These are phyloP conservation scores for Tetragonula carbonaria DNA, from an alignment of 2,888 invertebrate genomes.

Conservation along the genomic window DNA sequence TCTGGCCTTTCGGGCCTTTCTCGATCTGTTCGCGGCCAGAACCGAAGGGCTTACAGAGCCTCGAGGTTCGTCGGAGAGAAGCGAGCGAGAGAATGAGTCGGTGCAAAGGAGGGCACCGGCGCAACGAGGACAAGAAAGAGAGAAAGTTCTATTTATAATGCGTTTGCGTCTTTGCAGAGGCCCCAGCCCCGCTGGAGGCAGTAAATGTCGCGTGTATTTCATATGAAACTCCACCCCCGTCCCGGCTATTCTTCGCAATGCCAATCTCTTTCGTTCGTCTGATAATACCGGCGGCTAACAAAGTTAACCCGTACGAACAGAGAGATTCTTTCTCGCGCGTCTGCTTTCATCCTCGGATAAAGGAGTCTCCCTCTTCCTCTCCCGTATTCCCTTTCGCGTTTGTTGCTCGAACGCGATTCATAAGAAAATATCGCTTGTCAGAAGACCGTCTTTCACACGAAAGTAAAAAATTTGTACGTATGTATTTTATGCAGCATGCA, in stretches of 20 bases:
- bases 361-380: neutral
- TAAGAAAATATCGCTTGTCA: too few relatives aligned
- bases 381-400: neutral
- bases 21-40: constrained; percentile 37
- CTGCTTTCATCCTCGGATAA: neutral
- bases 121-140: constrained; percentile 26
- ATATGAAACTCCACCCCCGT: constrained; percentile 83
- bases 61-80: constrained; percentile 17
- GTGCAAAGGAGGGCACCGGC: neutral
- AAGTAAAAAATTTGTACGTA: neutral
- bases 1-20: constrained; percentile 33
- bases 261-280: constrained; percentile 80
- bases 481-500: too few relatives aligned
- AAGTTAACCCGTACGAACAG: constrained; percentile 68
- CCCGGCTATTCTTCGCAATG: constrained; percentile 77
- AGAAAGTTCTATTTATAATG: constrained; percentile 82
- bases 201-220: constrained; percentile 84
- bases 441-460: neutral
- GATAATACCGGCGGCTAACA: constrained; percentile 79
- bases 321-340: constrained; percentile 40
- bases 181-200: constrained; percentile 81
- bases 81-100: neutral
- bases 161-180: constrained; percentile 79
- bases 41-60: constrained; percentile 35
- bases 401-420: neutral